phyloP scores from a whole-genome alignment of 2,888 invertebrate species.

The Camponotus fellah region DNA sequence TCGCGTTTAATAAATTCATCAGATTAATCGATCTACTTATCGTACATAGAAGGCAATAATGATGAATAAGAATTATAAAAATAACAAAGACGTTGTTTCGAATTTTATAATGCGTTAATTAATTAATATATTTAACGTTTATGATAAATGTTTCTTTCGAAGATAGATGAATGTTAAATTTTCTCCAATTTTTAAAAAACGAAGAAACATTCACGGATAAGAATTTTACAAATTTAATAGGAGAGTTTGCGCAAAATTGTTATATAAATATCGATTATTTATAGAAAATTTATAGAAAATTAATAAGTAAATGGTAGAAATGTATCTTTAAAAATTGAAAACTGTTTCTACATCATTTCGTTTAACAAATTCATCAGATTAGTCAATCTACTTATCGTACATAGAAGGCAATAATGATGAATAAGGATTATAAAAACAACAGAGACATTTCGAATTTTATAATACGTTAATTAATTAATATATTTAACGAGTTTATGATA shows the following conservation, averaged over 20 bases:
- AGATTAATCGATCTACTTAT: neutral
- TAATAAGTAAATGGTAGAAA: neutral
- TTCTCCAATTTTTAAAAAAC: neutral
- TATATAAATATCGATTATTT: neutral
- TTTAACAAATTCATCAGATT: neutral
- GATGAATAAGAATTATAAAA: slow-evolving; percentile 11
- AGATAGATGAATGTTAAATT: neutral
- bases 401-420: neutral
- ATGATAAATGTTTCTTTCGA: neutral
- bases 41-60: neutral
- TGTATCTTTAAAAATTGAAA: neutral
- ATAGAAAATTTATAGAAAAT: neutral
- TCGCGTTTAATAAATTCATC: neutral
- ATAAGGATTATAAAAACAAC: slow-evolving; percentile 40
- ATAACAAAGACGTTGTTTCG: slow-evolving; percentile 45
- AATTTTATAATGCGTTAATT: slow-evolving; percentile 50
- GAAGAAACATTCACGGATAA: neutral
- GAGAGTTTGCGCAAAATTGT: neutral
- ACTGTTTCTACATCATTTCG: neutral
- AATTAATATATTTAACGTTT: too few species aligned
- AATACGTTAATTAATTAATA: slow-evolving; percentile 43
- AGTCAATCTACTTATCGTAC: neutral
- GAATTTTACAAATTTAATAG: neutral
- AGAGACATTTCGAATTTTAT: slow-evolving; percentile 57
- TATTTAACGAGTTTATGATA: slow-evolving; percentile 23